phyloP scores from a whole-genome alignment of 2,797 vertebrate genomes.

The Tragopan temminckii region DNA sequence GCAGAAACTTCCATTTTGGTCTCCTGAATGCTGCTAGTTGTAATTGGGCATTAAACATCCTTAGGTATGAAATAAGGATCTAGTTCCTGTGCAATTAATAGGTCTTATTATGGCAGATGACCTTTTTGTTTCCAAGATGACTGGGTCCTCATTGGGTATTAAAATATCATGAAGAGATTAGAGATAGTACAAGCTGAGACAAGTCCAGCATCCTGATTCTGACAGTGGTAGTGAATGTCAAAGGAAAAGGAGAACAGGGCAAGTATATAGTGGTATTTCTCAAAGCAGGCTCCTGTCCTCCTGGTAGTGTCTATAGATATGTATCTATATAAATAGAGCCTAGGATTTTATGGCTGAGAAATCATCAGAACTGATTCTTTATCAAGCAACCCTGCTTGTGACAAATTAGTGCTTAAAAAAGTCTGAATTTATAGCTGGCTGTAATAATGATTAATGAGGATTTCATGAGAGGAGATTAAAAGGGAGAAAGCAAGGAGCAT shows the following conservation, averaged over 20 bases:
- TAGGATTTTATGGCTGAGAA: neutral
- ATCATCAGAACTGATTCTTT: neutral
- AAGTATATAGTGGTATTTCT: neutral
- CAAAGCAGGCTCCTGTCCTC: neutral
- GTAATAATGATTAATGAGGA: constrained; percentile 30
- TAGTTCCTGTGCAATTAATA: constrained; percentile 8
- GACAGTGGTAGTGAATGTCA: neutral
- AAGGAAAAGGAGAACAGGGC: neutral
- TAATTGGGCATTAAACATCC: neutral
- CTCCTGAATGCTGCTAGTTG: neutral
- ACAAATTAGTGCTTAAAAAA: constrained; percentile 42
- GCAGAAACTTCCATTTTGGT: neutral
- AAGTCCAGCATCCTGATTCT: neutral
- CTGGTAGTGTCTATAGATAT: neutral
- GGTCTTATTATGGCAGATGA: neutral
- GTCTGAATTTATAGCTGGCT: neutral
- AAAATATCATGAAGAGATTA: neutral
- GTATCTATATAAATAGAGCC: neutral
- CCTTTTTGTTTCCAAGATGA: neutral
- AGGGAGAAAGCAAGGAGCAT: neutral
- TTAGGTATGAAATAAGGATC: neutral
- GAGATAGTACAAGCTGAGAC: neutral
- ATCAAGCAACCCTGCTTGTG: neutral
- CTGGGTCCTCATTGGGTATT: neutral
- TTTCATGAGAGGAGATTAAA: constrained; percentile 35